Base-by-base conservation (phyloP, 2,888 invertebrate genomes). In the Spatulosminthurus flaviceps region DNA sequence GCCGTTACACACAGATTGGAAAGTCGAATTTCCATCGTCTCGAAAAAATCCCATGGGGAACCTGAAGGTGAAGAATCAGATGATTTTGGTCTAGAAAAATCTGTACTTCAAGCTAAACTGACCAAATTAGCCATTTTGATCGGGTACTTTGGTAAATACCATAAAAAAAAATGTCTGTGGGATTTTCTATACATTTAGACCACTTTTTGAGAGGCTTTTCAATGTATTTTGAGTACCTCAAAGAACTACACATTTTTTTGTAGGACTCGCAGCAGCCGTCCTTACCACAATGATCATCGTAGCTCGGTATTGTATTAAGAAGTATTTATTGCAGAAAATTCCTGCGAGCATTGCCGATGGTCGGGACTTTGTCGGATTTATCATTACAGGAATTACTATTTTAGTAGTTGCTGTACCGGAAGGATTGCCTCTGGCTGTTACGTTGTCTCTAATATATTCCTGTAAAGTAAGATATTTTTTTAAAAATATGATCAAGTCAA, bases 331-430 rank as follows among this genome's bases (percentile, higher is more conserved):
- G 61, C 87, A 89, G 43, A 90, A 92, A 86, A 89, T 90, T 76
- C 96, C 96, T 95, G 92, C 92, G 86, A 92, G 92, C 83, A 91
- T 91, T 26, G 95, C 96, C 88, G 92, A 96, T 86, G 94, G 95
- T 89, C 92, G 95, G 89, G 60, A 26, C 1, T 92, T 98, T 87
- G 97, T 99, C 83, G 94, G 95, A 87, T 97, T 97, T 90, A 92
- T 99, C 87, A 99, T 99, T 90, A 99, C 99, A 89, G 99, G 98
- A 92, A 98, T 99, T 79, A 99, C 99, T 76, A 98, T 99, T 86
- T 92, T 99, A 83, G 99, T 99, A 80, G 99, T 99, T 78, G 99
- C 99, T 81, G 98, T 99, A 82, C 99, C 99, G 69, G 99, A 99
- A 89, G 99, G 99, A 86, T 91, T 99, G 87, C 99, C 98, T 84